Evolutionary conservation across 2,113 vertebrate species (phyloP), one percentile per base, ranked within the genome.

Genomic region (Mohoua ochrocephala): DNA sequence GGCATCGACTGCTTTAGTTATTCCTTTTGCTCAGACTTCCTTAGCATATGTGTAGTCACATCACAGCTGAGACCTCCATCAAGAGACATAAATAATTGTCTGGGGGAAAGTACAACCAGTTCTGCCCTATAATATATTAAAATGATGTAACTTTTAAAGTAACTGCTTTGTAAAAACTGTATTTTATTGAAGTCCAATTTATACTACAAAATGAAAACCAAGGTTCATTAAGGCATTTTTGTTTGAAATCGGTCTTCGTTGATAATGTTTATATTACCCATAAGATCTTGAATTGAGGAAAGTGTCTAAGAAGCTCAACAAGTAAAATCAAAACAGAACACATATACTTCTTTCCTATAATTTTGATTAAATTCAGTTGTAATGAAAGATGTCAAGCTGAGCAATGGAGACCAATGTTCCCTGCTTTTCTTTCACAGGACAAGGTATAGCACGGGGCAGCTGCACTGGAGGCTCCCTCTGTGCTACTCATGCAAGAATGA

Each of bases 41-140:
- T 90, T 61, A 84, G 64, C 15, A 2, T 84, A 67, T 86, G 35
- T 79, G 23, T 56, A 73, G 41, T 93, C 89, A 71, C 33, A 92
- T 71, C 68, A 80, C 70, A 96, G 89, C 53, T 68, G 93, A 96
- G 92, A 89, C 19, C 47, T 26, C 42, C 87, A 27, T 21, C 60
- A 81, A 61, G 79, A 87, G 52, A 94, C 73, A 74, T 79, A 97
- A 97, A 87, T 81, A 82, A 95, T 61, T 76, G 57, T 18, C 42
- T 88, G 39, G 26, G 39, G 41, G n/a, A 73, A 80, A 93, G 53
- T 50, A 61, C 64, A 71, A 68, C 13, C 35, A 92, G 68, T 77
- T 94, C 88, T 87, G 11, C 6, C 67, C 81, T 93, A 53, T 33
- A 59, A 35, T 71, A 9, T 27, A 78, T 77, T 82, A 57, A 92